phyloP scores from a whole-genome alignment of 2,113 vertebrate species.

The Heterochromis multidens region DNA sequence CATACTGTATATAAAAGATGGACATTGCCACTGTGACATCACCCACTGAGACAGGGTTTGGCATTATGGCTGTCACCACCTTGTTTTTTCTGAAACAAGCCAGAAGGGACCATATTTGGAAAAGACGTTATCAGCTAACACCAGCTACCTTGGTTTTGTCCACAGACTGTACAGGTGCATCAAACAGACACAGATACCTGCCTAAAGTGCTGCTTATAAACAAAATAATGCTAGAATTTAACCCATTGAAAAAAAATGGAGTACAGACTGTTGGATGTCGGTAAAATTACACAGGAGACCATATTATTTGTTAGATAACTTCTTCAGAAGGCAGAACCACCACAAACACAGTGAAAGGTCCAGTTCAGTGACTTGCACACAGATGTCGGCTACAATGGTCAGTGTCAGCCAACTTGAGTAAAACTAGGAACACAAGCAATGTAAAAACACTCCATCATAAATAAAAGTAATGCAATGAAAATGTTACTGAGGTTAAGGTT shows the following conservation, averaged over 20 bases:
- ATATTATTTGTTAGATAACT: neutral
- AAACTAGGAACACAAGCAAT: neutral
- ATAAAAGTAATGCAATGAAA: neutral
- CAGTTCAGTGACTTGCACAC: neutral
- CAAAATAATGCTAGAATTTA: neutral
- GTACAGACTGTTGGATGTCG: neutral
- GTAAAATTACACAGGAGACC: neutral
- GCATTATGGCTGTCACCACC: rapidly evolving
- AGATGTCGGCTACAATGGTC: neutral
- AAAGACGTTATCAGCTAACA: neutral
- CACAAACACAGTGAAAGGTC: neutral
- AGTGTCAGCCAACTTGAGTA: neutral
- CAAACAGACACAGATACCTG: neutral
- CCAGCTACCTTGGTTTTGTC: neutral
- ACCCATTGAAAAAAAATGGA: neutral
- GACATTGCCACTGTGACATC: neutral
- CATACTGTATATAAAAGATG: neutral
- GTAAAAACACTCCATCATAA: neutral
- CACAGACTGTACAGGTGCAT: neutral
- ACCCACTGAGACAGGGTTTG: neutral
- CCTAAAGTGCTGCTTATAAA: neutral
- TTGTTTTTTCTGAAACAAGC: neutral
- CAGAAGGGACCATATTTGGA: neutral
- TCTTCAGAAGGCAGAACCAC: neutral
- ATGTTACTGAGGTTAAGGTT: neutral